A percentile compares a stretch with the other conserved stretches of the same genome.
Evolutionary conservation across 2,113 vertebrate genomes (phyloP).

Genomic region (Rhabdomys dilectus): DNA sequence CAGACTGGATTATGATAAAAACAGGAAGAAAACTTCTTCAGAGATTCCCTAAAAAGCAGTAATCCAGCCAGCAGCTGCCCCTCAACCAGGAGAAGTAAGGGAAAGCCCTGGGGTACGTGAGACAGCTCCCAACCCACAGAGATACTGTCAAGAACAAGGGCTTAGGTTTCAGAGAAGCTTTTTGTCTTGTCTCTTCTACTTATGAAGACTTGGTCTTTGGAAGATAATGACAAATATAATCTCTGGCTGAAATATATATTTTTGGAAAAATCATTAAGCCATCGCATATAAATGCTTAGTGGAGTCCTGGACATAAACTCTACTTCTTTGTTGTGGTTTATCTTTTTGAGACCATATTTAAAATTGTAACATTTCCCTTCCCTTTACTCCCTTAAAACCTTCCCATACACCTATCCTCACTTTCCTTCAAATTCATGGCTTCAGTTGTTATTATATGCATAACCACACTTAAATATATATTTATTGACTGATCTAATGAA

Average conservation of each 20-base stretch:
- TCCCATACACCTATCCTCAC: background rate
- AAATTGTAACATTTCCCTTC: too few relatives aligned
- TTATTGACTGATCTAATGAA: background rate
- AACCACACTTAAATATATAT: slow-evolving; percentile 11
- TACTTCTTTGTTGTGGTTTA: background rate
- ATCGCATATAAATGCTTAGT: background rate
- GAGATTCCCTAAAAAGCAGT: background rate
- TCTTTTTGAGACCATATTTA: background rate
- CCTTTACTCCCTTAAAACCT: background rate
- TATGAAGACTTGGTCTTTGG: background rate
- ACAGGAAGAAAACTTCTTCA: background rate
- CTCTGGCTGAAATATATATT: background rate
- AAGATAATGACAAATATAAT: background rate
- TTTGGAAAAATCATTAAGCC: background rate
- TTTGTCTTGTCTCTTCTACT: background rate
- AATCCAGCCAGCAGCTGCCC: background rate
- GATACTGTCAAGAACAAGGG: background rate
- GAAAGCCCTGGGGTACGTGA: background rate
- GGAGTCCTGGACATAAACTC: background rate
- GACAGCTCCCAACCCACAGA: background rate
- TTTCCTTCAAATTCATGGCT: background rate
- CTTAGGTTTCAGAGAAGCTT: background rate
- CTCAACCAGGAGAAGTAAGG: background rate
- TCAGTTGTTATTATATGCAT: background rate
- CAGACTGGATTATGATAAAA: background rate